Evolutionary conservation across 2,113 vertebrate species (phyloP).

Genomic region (Corythoichthys haematopterus): DNA sequence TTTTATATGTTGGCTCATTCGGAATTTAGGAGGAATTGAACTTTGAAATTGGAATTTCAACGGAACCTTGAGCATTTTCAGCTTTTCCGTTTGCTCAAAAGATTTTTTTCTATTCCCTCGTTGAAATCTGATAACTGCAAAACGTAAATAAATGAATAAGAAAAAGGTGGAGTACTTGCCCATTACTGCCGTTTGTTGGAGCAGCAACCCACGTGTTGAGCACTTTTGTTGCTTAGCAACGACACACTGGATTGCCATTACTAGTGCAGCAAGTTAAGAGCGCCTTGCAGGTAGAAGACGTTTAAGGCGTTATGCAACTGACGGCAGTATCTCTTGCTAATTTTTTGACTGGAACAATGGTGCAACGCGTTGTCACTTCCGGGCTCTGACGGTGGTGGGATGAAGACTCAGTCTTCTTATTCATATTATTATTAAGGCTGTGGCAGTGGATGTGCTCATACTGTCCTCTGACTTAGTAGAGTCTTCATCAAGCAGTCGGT

Average conservation of each 20-base stretch:
- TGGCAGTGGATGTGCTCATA: conserved; percentile 11
- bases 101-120: conserved; percentile 14
- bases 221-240: conserved; percentile 70
- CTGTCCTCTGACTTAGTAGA: not conserved
- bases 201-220: conserved; percentile 52
- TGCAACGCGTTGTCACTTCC: not conserved
- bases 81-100: conserved; percentile 1
- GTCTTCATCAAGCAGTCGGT: not conserved
- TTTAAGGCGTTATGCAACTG: conserved; percentile 40
- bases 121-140: conserved; percentile 29
- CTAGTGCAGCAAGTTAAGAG: conserved; percentile 38
- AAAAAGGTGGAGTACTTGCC: conserved; percentile 42
- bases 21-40: conserved; percentile 33
- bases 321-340: not conserved
- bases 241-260: conserved; percentile 45
- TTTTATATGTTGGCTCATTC: conserved; percentile 24
- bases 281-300: conserved; percentile 40
- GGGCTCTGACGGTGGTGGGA: conserved; percentile 53
- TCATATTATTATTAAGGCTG: not conserved
- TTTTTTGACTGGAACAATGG: conserved; percentile 29
- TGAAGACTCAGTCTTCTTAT: conserved; percentile 14
- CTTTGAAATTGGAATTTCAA: too few species aligned
- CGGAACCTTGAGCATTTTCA: not conserved
- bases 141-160: conserved; percentile 6
- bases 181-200: conserved; percentile 26